phyloP scores from a whole-genome alignment of 2,888 invertebrate genomes.

The Idaea biselata region DNA sequence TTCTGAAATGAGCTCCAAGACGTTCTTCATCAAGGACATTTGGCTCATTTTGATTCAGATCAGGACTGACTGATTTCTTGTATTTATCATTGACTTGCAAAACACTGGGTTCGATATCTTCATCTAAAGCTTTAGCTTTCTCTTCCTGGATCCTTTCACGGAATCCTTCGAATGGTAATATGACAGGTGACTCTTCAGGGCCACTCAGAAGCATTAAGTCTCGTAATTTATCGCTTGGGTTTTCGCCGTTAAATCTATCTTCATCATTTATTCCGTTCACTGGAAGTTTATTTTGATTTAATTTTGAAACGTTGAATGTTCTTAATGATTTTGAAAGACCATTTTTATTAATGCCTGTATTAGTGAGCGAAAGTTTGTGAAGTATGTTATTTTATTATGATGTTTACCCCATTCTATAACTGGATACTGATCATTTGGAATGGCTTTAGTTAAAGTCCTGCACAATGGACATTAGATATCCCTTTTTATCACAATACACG shows the following conservation, averaged over 20 bases:
- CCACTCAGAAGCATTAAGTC: slow-evolving; percentile 60
- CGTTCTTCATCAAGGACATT: slow-evolving; percentile 73
- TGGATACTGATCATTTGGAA: neutral
- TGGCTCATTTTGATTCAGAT: slow-evolving; percentile 46
- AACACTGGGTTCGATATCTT: slow-evolving; percentile 35
- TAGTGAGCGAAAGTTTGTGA: neutral
- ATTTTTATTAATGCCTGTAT: neutral
- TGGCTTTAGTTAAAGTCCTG: neutral
- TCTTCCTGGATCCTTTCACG: slow-evolving; percentile 67
- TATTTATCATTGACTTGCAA: slow-evolving; percentile 48
- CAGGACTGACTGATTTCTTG: slow-evolving; percentile 58
- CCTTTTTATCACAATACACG: neutral
- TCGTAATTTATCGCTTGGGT: slow-evolving; percentile 64
- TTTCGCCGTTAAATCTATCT: slow-evolving; percentile 41
- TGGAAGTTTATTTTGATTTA: slow-evolving; percentile 9
- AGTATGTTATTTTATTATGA: neutral
- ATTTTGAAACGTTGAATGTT: neutral
- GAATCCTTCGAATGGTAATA: slow-evolving; percentile 69
- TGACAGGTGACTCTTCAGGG: slow-evolving; percentile 58
- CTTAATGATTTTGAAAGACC: neutral
- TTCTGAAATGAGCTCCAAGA: slow-evolving; percentile 70
- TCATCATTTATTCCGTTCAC: slow-evolving; percentile 34
- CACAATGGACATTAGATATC: neutral
- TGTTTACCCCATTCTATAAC: no score
- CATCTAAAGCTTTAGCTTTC: slow-evolving; percentile 38